These are phyloP conservation scores for Catocala sponsa DNA, from an alignment of 2,888 invertebrate species.

Conservation along the genomic window DNA sequence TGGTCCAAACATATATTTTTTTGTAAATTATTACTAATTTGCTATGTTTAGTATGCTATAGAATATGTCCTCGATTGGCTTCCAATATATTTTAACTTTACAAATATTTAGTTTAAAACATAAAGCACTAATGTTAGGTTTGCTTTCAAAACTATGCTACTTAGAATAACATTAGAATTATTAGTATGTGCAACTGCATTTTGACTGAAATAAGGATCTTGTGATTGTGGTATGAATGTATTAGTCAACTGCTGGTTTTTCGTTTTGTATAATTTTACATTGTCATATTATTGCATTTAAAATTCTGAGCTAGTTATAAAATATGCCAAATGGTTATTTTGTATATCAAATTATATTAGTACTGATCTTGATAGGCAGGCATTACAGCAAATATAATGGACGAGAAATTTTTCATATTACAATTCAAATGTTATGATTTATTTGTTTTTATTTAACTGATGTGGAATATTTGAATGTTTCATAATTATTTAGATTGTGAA, in stretches of 20 bases:
- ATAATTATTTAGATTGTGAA: conserved; percentile 69
- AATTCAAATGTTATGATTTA: conserved; percentile 45
- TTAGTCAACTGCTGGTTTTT: conserved; percentile 69
- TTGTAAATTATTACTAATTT: conserved; percentile 42
- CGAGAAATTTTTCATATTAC: conserved; percentile 43
- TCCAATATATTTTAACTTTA: conserved; percentile 69
- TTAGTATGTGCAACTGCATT: conserved; percentile 77
- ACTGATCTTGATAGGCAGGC: conserved; percentile 61
- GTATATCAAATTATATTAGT: conserved; percentile 71
- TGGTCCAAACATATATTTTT: conserved; percentile 81
- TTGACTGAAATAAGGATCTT: conserved; percentile 82
- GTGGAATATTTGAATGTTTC: conserved; percentile 67
- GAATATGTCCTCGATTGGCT: conserved; percentile 66
- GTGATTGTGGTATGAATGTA: conserved; percentile 82
- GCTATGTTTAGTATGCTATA: conserved; percentile 40
- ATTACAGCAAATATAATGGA: conserved; percentile 46
- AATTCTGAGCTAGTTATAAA: conserved; percentile 76
- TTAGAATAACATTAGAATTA: conserved; percentile 72
- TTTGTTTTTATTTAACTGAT: conserved; percentile 59
- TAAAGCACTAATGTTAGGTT: conserved; percentile 80
- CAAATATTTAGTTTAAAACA: conserved; percentile 62
- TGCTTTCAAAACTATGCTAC: conserved; percentile 81
- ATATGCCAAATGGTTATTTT: conserved; percentile 85
- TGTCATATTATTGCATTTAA: conserved; percentile 80
- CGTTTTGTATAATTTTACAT: conserved; percentile 74